phyloP scores from a whole-genome alignment of 2,888 invertebrate species.

The Automeris io region DNA sequence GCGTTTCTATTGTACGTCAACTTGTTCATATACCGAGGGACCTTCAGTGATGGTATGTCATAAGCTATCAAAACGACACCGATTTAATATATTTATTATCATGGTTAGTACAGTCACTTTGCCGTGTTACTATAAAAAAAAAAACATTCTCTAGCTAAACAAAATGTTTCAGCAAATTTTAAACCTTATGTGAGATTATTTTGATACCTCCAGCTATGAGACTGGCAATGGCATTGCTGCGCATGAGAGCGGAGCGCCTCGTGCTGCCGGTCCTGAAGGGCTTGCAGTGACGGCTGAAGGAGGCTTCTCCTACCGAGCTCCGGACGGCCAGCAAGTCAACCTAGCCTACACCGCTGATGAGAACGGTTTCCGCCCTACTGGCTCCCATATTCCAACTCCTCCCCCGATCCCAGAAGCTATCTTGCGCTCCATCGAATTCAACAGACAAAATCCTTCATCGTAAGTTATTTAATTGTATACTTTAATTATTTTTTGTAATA shows the following conservation, averaged over 20 bases:
- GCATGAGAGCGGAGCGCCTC: slow-evolving; percentile 72
- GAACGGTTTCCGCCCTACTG: slow-evolving; percentile 80
- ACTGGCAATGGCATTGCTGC: slow-evolving; percentile 80
- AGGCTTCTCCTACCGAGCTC: slow-evolving; percentile 79
- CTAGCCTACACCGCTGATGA: slow-evolving; percentile 82
- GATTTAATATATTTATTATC: too few relatives aligned
- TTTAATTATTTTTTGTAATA: background rate
- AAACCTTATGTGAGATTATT: too few relatives aligned
- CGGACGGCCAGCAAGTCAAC: slow-evolving; percentile 78
- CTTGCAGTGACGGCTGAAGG: slow-evolving; percentile 76
- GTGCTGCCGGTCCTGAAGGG: slow-evolving; percentile 65
- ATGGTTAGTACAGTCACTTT: too few relatives aligned
- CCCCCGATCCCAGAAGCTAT: slow-evolving; percentile 77
- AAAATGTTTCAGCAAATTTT: too few relatives aligned
- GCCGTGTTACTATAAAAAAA: too few relatives aligned
- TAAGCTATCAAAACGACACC: too few relatives aligned
- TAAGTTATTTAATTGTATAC: slow-evolving; percentile 25
- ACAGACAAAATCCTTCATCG: slow-evolving; percentile 50
- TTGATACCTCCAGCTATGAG: slow-evolving; percentile 62
- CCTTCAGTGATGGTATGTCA: too few relatives aligned
- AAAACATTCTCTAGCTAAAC: too few relatives aligned
- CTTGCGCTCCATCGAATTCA: slow-evolving; percentile 57
- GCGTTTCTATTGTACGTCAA: too few relatives aligned
- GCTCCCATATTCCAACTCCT: slow-evolving; percentile 75
- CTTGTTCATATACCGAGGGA: too few relatives aligned